Percentiles rank a stretch among this genome's conserved stretches.
Conservation (phyloP, 2,888 invertebrate species). For the Aphelenchoides bicaudatus region DNA sequence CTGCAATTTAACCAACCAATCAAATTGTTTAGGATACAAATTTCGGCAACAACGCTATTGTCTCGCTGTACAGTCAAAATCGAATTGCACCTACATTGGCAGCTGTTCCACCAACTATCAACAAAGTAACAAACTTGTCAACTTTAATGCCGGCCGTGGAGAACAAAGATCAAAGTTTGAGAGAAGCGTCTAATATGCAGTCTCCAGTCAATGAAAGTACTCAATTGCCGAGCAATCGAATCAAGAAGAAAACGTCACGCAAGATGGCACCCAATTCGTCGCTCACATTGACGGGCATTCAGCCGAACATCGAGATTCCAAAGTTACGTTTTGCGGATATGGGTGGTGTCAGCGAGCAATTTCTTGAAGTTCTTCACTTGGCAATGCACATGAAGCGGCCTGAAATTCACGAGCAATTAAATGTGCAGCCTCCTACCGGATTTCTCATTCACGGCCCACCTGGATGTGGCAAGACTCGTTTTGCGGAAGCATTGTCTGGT, state of each 20-base stretch:
- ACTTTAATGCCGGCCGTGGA: not conserved
- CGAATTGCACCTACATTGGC: conserved; percentile 7
- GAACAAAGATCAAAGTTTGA: no score
- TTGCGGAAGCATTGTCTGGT: conserved; percentile 52
- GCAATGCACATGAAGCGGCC: conserved; percentile 80
- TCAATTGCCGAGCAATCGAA: not conserved
- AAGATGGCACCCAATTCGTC: not conserved
- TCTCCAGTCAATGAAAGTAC: not conserved
- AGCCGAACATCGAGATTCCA: conserved; percentile 11
- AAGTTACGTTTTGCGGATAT: conserved; percentile 17
- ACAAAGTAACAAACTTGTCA: not conserved
- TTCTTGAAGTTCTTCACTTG: conserved; percentile 47
- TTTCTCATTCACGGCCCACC: conserved; percentile 91
- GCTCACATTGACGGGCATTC: not conserved
- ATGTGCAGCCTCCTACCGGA: conserved; percentile 81
- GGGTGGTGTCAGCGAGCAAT: conserved; percentile 20
- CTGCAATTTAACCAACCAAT: not conserved
- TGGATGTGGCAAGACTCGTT: conserved; percentile 72
- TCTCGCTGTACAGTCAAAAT: conserved; percentile 19
- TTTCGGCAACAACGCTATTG: conserved; percentile 19
- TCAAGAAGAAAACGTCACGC: not conserved
- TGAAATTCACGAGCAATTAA: conserved; percentile 78
- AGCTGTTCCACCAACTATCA: conserved; percentile 13
- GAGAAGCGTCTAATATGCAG: no score
- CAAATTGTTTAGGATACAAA: conserved; percentile 21